These are phyloP conservation scores for Himalopsyche anomala DNA, from an alignment of 2,888 invertebrate species.

Conservation along the genomic window DNA sequence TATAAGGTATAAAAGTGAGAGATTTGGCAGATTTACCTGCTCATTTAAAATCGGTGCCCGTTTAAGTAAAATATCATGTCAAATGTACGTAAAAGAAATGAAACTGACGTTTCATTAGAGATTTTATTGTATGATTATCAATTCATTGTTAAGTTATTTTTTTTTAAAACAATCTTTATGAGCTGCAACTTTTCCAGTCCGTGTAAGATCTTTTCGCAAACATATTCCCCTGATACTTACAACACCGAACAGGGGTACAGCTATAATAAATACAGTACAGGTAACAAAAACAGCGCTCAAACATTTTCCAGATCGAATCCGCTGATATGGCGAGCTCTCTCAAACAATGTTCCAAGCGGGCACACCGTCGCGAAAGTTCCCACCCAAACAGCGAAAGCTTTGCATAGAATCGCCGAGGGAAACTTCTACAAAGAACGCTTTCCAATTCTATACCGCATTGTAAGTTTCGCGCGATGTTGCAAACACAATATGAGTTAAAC, in stretches of 20 bases:
- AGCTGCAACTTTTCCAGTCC: constrained; percentile 46
- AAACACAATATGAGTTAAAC: not conserved
- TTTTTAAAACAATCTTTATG: constrained; percentile 7
- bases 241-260: constrained; percentile 55
- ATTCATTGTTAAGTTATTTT: no score
- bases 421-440: constrained; percentile 37
- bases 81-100: no score
- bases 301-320: constrained; percentile 62
- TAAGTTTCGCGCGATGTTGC: constrained; percentile 48
- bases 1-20: no score
- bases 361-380: constrained; percentile 47
- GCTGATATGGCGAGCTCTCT: constrained; percentile 55
- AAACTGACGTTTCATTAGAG: no score
- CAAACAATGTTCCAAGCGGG: constrained; percentile 52
- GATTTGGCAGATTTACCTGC: no score
- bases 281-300: constrained; percentile 62
- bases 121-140: no score
- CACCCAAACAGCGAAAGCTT: not conserved
- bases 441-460: not conserved
- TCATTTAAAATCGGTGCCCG: no score
- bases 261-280: constrained; percentile 58
- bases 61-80: no score
- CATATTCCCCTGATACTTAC: constrained; percentile 50
- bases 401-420: constrained; percentile 45
- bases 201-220: constrained; percentile 49